Base-by-base conservation (phyloP, 2,113 vertebrate genomes). In the Syrmaticus mikado region DNA sequence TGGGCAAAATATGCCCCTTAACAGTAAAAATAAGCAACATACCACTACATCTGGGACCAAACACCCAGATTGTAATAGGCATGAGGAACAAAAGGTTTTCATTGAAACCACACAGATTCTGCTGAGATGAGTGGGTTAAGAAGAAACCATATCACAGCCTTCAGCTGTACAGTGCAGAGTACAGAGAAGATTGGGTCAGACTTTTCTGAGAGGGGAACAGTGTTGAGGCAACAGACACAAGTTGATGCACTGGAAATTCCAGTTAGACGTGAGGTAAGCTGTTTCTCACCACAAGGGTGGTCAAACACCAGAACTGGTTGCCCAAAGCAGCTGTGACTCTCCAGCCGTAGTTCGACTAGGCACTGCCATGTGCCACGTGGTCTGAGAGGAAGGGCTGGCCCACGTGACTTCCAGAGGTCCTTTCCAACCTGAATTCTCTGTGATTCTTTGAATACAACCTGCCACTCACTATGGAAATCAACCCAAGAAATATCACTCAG, bases 141-240 rank as follows among this genome's bases (percentile, higher is more conserved):
- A 14, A 24, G 40, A 4, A 52, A 66, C 43, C 1, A 0, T 57
- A 34, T n/a, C 6, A 1, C 3, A 9, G 67, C 67, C 45, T 66
- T 86, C 72, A 55, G 82, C 45, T 83, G 50, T 79, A 27, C 19
- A 28, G 0, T 8, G 52, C 32, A 43, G 22, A 18, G 32, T 61
- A 53, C 32, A 50, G 67, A 74, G 45, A 83, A 71, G 78, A 48
- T 22, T 46, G 10, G 16, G 16, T 43, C 62, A 71, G 50, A 28
- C 25, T 75, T 64, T 60, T 57, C 28, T 81, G 18, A 38, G 53
- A 62, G 16, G 14, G 48, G 11, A 66, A 50, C 32, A 10, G 41
- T 67, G 74, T 45, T 21, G 32, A 90, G 7, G 36, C 36, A 57
- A 62, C 32, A 62, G 36, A 46, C 58, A 43, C 22, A n/a, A 84